Percentiles rank a stretch among this genome's conserved stretches.
Conservation (phyloP, 2,888 invertebrate genomes). For the Brachynemurus nebulosus region DNA sequence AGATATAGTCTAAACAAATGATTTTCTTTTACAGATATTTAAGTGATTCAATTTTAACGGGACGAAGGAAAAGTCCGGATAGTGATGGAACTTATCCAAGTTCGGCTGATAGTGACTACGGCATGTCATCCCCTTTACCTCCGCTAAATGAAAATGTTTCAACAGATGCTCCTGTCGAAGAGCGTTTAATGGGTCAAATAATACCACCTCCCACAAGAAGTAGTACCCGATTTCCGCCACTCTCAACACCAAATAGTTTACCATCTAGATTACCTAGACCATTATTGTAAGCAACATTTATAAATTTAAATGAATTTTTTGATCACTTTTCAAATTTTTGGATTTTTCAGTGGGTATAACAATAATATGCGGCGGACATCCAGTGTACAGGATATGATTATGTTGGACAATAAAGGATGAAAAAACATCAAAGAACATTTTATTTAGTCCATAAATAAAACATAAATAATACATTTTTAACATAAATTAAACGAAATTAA, state of each 20-base stretch:
- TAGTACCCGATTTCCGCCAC: constrained; percentile 7
- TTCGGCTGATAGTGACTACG: constrained; percentile 10
- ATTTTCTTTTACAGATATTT: too few species aligned
- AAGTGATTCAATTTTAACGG: constrained; percentile 4
- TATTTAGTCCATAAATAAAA: too few species aligned
- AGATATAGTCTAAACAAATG: too few species aligned
- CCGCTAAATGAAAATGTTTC: constrained; percentile 5
- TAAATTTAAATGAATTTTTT: too few species aligned
- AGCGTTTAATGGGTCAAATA: constrained; percentile 9
- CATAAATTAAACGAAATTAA: too few species aligned
- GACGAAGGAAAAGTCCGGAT: constrained; percentile 16
- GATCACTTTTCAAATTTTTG: too few species aligned
- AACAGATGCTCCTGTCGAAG: constrained; percentile 5
- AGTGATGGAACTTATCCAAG: constrained; percentile 19
- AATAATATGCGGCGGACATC: constrained; percentile 2
- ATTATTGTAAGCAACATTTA: not conserved
- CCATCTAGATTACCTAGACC: constrained; percentile 7
- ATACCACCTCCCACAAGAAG: constrained; percentile 7
- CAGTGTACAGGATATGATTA: constrained; percentile 3
- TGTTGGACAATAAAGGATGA: not conserved
- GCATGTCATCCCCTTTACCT: constrained; percentile 7
- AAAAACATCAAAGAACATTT: not conserved
- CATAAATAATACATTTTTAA: too few species aligned
- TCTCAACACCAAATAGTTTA: constrained; percentile 8
- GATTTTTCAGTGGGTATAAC: not conserved